Conservation (phyloP, 1,140 invertebrate genomes). For the Eumeta japonica region DNA sequence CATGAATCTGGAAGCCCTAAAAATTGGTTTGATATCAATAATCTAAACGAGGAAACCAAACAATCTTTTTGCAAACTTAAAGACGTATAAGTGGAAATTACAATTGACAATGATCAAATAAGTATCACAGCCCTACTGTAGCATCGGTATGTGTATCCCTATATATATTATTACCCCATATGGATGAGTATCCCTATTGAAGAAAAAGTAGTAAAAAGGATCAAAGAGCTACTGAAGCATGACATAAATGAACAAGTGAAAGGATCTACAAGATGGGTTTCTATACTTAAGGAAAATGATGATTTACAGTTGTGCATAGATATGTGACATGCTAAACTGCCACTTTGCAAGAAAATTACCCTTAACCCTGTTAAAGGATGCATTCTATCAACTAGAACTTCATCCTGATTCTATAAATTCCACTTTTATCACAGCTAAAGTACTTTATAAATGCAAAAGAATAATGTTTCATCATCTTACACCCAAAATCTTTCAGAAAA, state of each 20-base stretch:
- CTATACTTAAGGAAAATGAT: no score
- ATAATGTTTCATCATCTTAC: conserved; percentile 11
- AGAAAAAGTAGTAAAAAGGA: not conserved
- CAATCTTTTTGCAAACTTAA: no score
- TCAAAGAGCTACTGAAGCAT: not conserved
- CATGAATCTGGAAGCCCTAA: no score
- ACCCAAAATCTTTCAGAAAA: conserved; percentile 14
- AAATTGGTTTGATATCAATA: no score
- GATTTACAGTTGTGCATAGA: no score
- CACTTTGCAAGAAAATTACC: conserved; percentile 12
- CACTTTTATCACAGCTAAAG: conserved; percentile 6
- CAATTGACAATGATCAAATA: not conserved
- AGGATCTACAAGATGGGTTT: conserved; percentile 7
- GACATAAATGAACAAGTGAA: conserved; percentile 12
- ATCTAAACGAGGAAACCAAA: no score
- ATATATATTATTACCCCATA: no score
- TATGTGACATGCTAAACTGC: no score
- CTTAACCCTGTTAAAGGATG: conserved; percentile 8
- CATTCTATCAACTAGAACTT: conserved; percentile 5
- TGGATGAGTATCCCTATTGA: no score
- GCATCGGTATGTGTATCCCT: conserved; percentile 8
- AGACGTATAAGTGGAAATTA: conserved; percentile 4
- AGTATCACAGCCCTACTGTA: conserved; percentile 11
- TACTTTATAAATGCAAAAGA: conserved; percentile 6
- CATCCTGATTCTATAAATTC: conserved; percentile 1